Evolutionary conservation across 2,888 invertebrate species (phyloP).

Genomic region (Lithophane ornitopus): DNA sequence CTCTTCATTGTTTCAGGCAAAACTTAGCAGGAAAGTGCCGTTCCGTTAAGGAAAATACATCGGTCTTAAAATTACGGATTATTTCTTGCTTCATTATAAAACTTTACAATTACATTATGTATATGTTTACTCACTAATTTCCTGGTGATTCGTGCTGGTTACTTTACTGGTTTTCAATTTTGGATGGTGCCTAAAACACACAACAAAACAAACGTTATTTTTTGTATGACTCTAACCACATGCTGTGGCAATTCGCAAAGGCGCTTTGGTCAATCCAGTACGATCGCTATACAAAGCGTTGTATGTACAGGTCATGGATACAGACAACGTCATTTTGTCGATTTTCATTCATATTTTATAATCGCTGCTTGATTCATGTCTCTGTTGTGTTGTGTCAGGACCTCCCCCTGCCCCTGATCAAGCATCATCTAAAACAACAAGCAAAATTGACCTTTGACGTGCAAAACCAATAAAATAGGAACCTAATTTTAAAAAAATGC

Average conservation of each 20-base stretch:
- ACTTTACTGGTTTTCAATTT: neutral
- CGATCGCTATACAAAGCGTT: neutral
- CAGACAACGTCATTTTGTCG: too few relatives aligned
- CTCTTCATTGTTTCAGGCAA: constrained; percentile 22
- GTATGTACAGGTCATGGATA: too few relatives aligned
- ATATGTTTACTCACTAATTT: constrained; percentile 9
- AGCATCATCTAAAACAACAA: neutral
- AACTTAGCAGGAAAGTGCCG: constrained; percentile 35
- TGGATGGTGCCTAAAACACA: neutral
- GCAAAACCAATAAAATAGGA: neutral
- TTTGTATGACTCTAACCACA: neutral
- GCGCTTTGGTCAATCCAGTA: constrained; percentile 3
- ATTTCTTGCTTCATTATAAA: constrained; percentile 15
- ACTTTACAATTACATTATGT: neutral
- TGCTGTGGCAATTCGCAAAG: constrained; percentile 12
- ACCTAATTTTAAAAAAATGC: neutral
- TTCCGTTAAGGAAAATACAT: constrained; percentile 55
- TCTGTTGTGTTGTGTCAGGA: neutral
- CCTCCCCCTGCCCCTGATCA: neutral
- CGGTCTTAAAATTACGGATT: constrained; percentile 4
- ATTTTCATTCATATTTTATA: neutral
- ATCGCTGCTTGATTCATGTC: neutral
- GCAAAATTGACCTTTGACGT: neutral
- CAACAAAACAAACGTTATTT: neutral
- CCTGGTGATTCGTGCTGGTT: neutral